phyloP scores from a whole-genome alignment of 2,888 invertebrate species.

The Lasioglossum leucozonium region DNA sequence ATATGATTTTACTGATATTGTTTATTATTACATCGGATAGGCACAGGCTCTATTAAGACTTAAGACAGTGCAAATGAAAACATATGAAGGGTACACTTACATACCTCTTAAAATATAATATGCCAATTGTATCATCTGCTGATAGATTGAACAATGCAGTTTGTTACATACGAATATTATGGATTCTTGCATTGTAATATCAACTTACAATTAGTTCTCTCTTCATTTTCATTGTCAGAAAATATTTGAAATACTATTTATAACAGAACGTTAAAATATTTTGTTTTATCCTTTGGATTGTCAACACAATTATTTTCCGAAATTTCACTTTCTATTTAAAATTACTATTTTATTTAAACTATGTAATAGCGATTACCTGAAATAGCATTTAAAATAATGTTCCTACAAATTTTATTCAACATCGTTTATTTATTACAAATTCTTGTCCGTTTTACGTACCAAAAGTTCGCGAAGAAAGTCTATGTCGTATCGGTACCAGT shows the following conservation, averaged over 20 bases:
- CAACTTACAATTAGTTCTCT: not conserved
- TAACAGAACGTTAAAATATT: not conserved
- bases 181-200: no score
- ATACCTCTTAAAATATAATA: no score
- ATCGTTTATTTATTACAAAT: not conserved
- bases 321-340: not conserved
- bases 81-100: no score
- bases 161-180: no score
- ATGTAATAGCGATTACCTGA: not conserved
- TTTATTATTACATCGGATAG: no score
- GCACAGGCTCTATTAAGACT: no score
- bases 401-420: not conserved
- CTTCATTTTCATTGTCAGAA: not conserved
- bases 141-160: no score
- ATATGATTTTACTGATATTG: no score
- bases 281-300: not conserved
- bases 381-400: not conserved
- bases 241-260: not conserved
- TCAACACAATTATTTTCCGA: no score
- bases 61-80: no score
- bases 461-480: conserved; percentile 94
- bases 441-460: conserved; percentile 84
- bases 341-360: not conserved
- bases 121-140: no score
- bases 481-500: conserved; percentile 92